phyloP scores from a whole-genome alignment of 1,140 invertebrate genomes.

The Periplaneta americana region DNA sequence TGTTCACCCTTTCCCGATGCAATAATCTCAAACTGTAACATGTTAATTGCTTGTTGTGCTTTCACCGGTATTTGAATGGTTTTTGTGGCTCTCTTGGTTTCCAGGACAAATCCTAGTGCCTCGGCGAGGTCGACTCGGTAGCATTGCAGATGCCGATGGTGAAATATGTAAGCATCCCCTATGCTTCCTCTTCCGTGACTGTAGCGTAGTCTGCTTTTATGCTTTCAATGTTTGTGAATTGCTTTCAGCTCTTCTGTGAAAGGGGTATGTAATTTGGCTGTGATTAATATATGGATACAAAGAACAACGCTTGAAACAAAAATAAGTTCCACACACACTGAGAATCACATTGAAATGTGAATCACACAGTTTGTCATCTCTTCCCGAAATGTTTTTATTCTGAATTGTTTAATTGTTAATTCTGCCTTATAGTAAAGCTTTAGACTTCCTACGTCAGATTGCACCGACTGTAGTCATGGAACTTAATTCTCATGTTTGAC shows the following conservation, averaged over 20 bases:
- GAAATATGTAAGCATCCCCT: constrained; percentile 41
- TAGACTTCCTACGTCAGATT: no score
- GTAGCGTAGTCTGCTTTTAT: background rate
- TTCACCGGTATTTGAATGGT: constrained; percentile 25
- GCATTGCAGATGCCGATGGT: constrained; percentile 44
- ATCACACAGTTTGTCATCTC: no score
- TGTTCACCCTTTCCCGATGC: no score
- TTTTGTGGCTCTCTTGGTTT: constrained; percentile 26
- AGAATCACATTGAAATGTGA: no score
- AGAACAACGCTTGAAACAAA: no score
- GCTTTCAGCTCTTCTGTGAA: background rate
- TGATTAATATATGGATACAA: background rate
- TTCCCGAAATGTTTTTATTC: no score
- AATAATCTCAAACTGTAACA: no score
- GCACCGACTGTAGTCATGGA: no score
- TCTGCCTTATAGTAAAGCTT: no score
- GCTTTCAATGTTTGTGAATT: background rate
- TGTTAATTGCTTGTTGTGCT: constrained; percentile 27
- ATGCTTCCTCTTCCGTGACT: background rate
- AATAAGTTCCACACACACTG: no score
- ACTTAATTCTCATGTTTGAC: no score
- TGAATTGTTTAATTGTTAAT: no score
- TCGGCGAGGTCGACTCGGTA: constrained; percentile 41
- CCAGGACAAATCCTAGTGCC: constrained; percentile 41
- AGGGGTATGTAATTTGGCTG: background rate